Conservation (phyloP, 1,140 invertebrate genomes). For the Campodea augens region DNA sequence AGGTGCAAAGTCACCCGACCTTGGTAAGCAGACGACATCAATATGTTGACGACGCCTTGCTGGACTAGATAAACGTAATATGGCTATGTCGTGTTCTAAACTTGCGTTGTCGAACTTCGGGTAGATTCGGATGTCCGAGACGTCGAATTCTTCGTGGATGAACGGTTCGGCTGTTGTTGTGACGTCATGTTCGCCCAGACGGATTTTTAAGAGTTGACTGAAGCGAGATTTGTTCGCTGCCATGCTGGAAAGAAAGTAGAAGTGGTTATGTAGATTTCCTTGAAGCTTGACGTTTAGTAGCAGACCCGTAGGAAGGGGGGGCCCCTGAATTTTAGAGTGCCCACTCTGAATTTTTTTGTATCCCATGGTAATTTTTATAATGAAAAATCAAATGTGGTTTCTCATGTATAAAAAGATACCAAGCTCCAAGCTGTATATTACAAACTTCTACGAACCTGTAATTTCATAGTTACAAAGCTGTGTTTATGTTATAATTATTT, state of each 20-base stretch:
- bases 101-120: constrained; percentile 23
- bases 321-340: too few relatives aligned
- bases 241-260: constrained; percentile 8
- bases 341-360: too few relatives aligned
- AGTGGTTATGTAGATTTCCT: too few relatives aligned
- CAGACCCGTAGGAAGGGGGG: too few relatives aligned
- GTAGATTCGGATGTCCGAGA: constrained; percentile 17
- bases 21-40: constrained; percentile 27
- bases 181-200: constrained; percentile 31
- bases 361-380: too few relatives aligned
- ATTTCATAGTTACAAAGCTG: too few relatives aligned
- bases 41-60: constrained; percentile 21
- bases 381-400: too few relatives aligned
- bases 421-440: too few relatives aligned
- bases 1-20: neutral
- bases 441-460: too few relatives aligned
- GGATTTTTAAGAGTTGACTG: constrained; percentile 23
- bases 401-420: too few relatives aligned
- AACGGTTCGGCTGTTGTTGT: constrained; percentile 16
- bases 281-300: too few relatives aligned
- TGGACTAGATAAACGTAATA: constrained; percentile 21
- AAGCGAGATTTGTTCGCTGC: constrained; percentile 10
- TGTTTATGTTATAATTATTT: too few relatives aligned
- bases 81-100: constrained; percentile 27
- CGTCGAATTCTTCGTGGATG: constrained; percentile 17